Base-by-base conservation (phyloP, 1,140 invertebrate species). In the Matsumurasca onukii region DNA sequence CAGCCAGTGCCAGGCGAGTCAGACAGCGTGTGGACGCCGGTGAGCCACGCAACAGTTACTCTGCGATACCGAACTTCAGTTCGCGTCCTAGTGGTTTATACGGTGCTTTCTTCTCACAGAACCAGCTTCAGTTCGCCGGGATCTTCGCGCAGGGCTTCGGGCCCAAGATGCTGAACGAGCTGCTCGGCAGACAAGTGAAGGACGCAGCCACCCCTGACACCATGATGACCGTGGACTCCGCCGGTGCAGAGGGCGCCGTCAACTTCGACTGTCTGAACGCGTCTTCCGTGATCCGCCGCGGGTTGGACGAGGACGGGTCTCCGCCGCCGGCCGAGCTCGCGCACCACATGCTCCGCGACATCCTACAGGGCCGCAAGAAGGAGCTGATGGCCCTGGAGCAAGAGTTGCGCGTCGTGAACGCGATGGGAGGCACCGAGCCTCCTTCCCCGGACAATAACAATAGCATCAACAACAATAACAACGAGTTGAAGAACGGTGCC, bases 21-120 rank as follows among this genome's bases (percentile, higher is more conserved):
- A 89, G 92, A 89, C 92, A 94, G 87, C 89, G 93, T 85, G 92
- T 94, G 84, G 92, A 95, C 89, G 92, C 92, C 85, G 92, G 92
- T 78, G 92, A 94, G 86, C 92, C 92, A 80, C 88, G 93, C 82
- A 94, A 94, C 86, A 91, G 89, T 80, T 94, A 94, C 85, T 92
- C 91, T 75, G 91, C 90, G 80, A 92, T 92, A 78, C 90, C 91
- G 80, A 91, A 90, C 81, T 91, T 90, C 79, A 89, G 89, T 85
- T 91, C 90, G 83, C 88, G 90, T 80, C 89, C 88, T 81, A 86
- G 89, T 79, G 86, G 89, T 85, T 82, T 92, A 76, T 92, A 92
- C 88, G 86, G 89, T 79, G 88, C 89, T 78, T 89, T 91, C 82
- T 90, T 91, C 78, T 88, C 86, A 73, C 83, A 84, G 78, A 81